A percentile compares a stretch with the other conserved stretches of the same genome.
These are phyloP conservation scores for Etheostoma nigrum DNA, from an alignment of 2,797 vertebrate species.

Conservation along the genomic window DNA sequence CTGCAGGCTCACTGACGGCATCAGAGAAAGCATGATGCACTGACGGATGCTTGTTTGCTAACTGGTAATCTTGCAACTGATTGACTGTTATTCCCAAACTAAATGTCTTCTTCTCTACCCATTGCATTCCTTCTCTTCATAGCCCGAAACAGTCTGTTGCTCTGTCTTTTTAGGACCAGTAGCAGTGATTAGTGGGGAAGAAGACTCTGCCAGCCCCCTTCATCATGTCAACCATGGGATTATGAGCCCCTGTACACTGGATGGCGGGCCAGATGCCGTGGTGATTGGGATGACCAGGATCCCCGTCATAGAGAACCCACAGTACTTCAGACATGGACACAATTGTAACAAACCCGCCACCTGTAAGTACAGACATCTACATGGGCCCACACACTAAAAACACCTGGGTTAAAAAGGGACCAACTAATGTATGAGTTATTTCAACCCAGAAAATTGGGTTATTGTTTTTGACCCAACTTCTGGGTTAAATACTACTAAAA, in stretches of 20 bases:
- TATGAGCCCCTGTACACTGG: constrained; percentile 92
- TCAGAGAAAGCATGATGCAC: neutral
- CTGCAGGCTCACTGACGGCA: neutral
- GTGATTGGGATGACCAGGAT: constrained; percentile 97
- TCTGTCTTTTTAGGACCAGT: constrained; percentile 87
- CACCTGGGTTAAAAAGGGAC: too few relatives aligned
- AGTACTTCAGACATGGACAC: constrained; percentile 97
- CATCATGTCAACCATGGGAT: constrained; percentile 98
- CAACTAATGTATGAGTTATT: too few relatives aligned
- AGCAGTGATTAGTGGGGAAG: constrained; percentile 96
- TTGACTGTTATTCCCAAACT: neutral
- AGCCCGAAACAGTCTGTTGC: neutral
- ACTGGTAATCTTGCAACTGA: neutral
- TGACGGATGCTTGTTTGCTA: neutral
- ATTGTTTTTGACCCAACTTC: too few relatives aligned
- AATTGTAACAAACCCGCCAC: constrained; percentile 96
- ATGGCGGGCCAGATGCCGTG: constrained; percentile 90
- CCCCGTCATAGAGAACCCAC: constrained; percentile 96
- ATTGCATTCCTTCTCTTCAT: neutral
- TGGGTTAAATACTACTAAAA: too few relatives aligned
- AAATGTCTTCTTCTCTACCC: neutral
- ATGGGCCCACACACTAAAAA: neutral
- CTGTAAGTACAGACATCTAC: constrained; percentile 87
- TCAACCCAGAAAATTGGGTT: too few relatives aligned
- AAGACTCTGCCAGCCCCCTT: constrained; percentile 95